These are phyloP conservation scores for Teleogryllus occipitalis DNA, from an alignment of 1,140 invertebrate genomes.

Conservation along the genomic window DNA sequence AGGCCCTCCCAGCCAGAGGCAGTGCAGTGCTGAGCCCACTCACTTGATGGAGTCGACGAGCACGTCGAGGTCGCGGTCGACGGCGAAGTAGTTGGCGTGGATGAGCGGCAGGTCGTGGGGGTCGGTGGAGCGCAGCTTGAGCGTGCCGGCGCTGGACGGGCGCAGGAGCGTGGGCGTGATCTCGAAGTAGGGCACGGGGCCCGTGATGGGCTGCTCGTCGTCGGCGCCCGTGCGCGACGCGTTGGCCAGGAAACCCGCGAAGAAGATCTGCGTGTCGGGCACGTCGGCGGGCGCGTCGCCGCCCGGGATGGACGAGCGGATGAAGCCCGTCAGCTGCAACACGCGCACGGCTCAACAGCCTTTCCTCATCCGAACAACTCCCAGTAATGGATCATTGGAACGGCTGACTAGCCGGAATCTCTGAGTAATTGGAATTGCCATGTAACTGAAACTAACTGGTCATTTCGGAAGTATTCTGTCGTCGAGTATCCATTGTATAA, in stretches of 20 bases:
- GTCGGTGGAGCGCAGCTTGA: conserved; percentile 62
- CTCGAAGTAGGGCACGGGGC: not conserved
- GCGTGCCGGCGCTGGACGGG: conserved; percentile 71
- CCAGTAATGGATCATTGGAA: too few relatives aligned
- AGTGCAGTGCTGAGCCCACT: not conserved
- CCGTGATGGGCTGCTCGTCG: conserved; percentile 26
- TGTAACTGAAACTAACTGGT: too few relatives aligned
- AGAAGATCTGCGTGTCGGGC: conserved; percentile 60
- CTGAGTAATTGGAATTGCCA: too few relatives aligned
- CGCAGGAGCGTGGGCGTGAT: conserved; percentile 48
- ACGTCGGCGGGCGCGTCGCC: conserved; percentile 41
- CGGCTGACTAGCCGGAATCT: too few relatives aligned
- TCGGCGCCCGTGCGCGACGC: conserved; percentile 47
- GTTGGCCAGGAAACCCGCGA: conserved; percentile 53
- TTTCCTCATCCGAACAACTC: too few relatives aligned
- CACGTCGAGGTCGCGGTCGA: conserved; percentile 38
- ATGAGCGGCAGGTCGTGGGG: conserved; percentile 54
- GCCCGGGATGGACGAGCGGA: not conserved
- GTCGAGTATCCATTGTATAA: too few relatives aligned
- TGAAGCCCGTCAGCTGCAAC: conserved; percentile 17
- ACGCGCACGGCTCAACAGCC: too few relatives aligned
- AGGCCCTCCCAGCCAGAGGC: too few relatives aligned
- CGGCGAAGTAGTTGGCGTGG: conserved; percentile 51
- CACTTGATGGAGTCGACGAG: conserved; percentile 52
- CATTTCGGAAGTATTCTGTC: too few relatives aligned